Base-by-base conservation (phyloP, 1,140 invertebrate genomes). In the Cydia pomonella region DNA sequence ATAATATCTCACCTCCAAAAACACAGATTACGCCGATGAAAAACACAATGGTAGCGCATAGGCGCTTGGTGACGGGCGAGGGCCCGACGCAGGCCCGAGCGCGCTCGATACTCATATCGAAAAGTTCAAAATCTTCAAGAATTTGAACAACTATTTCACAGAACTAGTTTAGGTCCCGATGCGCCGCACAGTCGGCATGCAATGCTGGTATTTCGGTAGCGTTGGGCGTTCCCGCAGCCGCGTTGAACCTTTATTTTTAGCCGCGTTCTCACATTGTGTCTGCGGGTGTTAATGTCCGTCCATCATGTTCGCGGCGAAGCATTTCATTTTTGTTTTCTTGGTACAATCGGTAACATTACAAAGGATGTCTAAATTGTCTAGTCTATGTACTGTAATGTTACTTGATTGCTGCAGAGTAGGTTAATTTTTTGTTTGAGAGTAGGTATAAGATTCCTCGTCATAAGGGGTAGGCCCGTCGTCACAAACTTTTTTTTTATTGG, bases 11-110 rank as follows among this genome's bases (percentile, higher is more conserved):
- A 92, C 92, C 89, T 82, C 86, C 90, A 74, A 91, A 85, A 75
- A 92, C 81, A 77, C 90, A 89, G 62, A 92, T 75, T 16, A 91
- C 79, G 27, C 89, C 91, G 23, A 91, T 84, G 18, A 92, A 82
- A 63, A 92, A 83, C 73, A 91, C 84, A 3, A 92, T 79, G 25
- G 84, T 87, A 0, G 89, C 86, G 77, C 84, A 90, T 18, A 93
- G 78, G 6, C 92, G 84, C 75, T 88, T 90, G 6, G 85, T 89
- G 74, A 91, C 88, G 59, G 87, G 90, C 18, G 87, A 84, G 7
- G 80, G 76, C 16, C 82, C 87, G 44, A 80, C 83, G 73, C 87
- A 90, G 53, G 84, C 82, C 29, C 79, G 79, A 0, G 27, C 27
- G 7, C 81, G 77, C 47, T 87, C 87, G n/a, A 84, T 82, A 69